Conservation (phyloP, 1,140 invertebrate genomes). For the Achroia grisella region DNA sequence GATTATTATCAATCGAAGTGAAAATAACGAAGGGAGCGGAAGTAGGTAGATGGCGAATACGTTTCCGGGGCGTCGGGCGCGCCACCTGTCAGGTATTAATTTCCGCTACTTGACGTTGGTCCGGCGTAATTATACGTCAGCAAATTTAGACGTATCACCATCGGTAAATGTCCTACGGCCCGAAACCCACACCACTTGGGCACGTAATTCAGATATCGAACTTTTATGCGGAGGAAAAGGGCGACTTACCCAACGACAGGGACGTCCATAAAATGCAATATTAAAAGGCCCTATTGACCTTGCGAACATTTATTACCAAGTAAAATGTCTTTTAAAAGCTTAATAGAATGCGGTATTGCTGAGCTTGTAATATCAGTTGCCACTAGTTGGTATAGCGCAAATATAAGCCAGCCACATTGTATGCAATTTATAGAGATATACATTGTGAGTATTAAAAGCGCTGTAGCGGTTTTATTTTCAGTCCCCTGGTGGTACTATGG, state of each 20-base stretch:
- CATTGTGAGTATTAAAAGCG: slow-evolving; percentile 1
- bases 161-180: neutral
- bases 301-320: neutral
- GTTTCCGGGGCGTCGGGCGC: slow-evolving; percentile 17
- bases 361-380: neutral
- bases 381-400: too few species aligned
- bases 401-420: too few species aligned
- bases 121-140: slow-evolving; percentile 34
- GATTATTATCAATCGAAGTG: too few species aligned
- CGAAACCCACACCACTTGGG: slow-evolving; percentile 6
- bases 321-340: too few species aligned
- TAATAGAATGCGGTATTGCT: too few species aligned
- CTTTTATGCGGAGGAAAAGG: neutral
- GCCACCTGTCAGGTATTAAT: slow-evolving; percentile 56
- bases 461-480: slow-evolving; percentile 23
- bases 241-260: neutral
- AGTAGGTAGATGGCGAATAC: slow-evolving; percentile 4
- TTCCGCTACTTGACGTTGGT: slow-evolving; percentile 46
- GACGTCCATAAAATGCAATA: slow-evolving; percentile 1
- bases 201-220: slow-evolving; percentile 9
- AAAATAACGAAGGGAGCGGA: too few species aligned
- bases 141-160: slow-evolving; percentile 28
- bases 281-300: neutral
- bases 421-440: neutral
- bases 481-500: slow-evolving; percentile 20